These are phyloP conservation scores for Seriola rivoliana DNA, from an alignment of 2,113 vertebrate species.

Conservation along the genomic window DNA sequence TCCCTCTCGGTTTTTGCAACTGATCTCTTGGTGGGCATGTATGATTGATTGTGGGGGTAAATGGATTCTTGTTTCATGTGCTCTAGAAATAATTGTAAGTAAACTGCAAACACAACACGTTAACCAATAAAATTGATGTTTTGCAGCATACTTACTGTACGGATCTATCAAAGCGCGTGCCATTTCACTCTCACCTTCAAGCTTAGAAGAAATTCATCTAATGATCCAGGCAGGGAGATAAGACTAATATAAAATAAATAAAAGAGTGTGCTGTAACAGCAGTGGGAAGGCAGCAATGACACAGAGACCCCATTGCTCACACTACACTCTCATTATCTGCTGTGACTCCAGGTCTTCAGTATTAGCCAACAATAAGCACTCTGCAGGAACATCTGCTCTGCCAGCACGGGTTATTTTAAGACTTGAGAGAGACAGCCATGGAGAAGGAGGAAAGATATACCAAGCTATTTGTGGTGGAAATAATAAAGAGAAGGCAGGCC, in stretches of 20 bases:
- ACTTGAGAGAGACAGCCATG: constrained; percentile 43
- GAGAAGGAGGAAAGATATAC: constrained; percentile 38
- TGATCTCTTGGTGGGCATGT: background rate
- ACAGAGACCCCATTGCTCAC: constrained; percentile 67
- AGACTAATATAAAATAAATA: constrained; percentile 37
- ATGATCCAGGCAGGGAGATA: constrained; percentile 46
- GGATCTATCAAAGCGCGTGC: constrained; percentile 2
- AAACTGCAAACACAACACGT: background rate
- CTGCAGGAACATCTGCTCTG: constrained; percentile 71
- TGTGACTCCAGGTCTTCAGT: constrained; percentile 71
- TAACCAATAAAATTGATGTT: background rate
- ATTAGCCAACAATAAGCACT: constrained; percentile 77
- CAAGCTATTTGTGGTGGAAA: constrained; percentile 49
- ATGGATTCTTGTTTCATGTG: background rate
- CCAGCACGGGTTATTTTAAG: constrained; percentile 65
- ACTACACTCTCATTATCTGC: constrained; percentile 75
- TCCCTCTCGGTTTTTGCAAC: constrained; percentile 3
- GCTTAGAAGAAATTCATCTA: constrained; percentile 27
- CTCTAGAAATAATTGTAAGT: background rate
- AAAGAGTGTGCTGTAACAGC: constrained; percentile 31
- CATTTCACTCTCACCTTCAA: constrained; percentile 15
- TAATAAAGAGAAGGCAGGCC: constrained; percentile 28
- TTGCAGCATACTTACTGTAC: background rate
- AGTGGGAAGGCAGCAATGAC: constrained; percentile 57
- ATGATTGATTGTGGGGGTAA: background rate